Percentiles rank a stretch among this genome's conserved stretches.
These are phyloP conservation scores for Proterorhinus semilunaris DNA, from an alignment of 2,113 vertebrate genomes.

Conservation along the genomic window DNA sequence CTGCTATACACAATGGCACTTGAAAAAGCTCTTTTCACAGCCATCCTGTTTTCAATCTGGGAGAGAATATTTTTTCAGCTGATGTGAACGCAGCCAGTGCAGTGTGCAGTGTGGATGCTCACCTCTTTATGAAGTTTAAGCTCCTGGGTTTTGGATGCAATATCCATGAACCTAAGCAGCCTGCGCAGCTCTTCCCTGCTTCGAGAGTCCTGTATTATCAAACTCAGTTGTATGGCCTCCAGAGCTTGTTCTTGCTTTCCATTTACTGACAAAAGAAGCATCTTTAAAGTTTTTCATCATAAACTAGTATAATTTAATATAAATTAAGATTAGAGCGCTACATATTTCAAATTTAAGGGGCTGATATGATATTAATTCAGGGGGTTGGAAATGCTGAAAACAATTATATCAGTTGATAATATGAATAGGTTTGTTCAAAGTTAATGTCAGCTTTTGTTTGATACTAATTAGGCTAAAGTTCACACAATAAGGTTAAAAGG, in stretches of 20 bases:
- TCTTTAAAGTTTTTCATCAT: background rate
- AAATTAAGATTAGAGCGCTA: background rate
- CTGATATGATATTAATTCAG: no score
- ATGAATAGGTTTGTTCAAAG: no score
- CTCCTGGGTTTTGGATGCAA: conserved; percentile 82
- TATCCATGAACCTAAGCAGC: conserved; percentile 91
- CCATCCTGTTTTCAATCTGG: conserved; percentile 94
- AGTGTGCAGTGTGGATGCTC: conserved; percentile 12
- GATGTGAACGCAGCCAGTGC: background rate
- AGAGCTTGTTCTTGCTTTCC: conserved; percentile 89
- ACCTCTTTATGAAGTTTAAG: conserved; percentile 92
- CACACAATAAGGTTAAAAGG: no score
- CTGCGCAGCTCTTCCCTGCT: conserved; percentile 91
- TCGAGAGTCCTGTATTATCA: conserved; percentile 88
- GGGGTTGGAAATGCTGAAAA: no score
- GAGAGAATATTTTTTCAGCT: conserved; percentile 8
- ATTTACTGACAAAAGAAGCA: conserved; percentile 79
- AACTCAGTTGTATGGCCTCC: conserved; percentile 90
- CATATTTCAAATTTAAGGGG: no score
- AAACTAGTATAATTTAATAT: background rate
- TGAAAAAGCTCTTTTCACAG: conserved; percentile 92
- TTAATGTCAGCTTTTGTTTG: no score
- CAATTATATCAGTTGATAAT: no score
- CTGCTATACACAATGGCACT: conserved; percentile 88
- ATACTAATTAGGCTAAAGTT: no score